A percentile compares a stretch with the other conserved stretches of the same genome.
These are phyloP conservation scores for Hydroisotoma schaefferi DNA, from an alignment of 2,888 invertebrate genomes.

Conservation along the genomic window DNA sequence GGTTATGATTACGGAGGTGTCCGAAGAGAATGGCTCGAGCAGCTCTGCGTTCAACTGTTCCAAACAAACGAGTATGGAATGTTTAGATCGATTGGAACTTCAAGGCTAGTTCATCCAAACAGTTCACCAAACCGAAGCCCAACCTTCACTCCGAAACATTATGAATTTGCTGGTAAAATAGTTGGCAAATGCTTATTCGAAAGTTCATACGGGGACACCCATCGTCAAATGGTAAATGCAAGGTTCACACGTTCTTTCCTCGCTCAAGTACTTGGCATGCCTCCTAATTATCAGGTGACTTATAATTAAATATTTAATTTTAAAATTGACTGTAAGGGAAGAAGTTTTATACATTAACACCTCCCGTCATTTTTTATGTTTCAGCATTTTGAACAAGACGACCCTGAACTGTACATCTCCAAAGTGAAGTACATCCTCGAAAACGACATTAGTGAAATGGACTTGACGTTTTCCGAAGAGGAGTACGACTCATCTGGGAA, in stretches of 20 bases:
- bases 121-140: conserved; percentile 62
- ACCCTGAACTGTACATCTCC: conserved; percentile 83
- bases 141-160: conserved; percentile 71
- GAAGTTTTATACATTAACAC: neutral
- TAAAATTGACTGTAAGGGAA: neutral
- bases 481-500: conserved; percentile 75
- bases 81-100: conserved; percentile 78
- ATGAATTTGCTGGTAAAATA: conserved; percentile 86
- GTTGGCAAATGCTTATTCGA: conserved; percentile 93
- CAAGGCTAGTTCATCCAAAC: conserved; percentile 78
- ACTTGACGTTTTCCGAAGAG: conserved; percentile 83
- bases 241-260: conserved; percentile 85
- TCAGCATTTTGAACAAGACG: conserved; percentile 90
- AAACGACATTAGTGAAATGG: conserved; percentile 76
- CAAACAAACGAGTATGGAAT: conserved; percentile 70
- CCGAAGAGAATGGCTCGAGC: conserved; percentile 88
- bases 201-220: conserved; percentile 83
- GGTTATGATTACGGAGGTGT: conserved; percentile 81
- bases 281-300: conserved; percentile 57
- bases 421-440: conserved; percentile 89
- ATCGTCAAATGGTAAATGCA: conserved; percentile 82
- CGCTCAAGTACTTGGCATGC: conserved; percentile 85
- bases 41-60: conserved; percentile 82
- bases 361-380: conserved; percentile 54
- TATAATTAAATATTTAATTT: neutral